Evolutionary conservation across 2,113 vertebrate genomes (phyloP), one percentile per base, ranked within the genome.

Genomic region (Ciconia boyciana): DNA sequence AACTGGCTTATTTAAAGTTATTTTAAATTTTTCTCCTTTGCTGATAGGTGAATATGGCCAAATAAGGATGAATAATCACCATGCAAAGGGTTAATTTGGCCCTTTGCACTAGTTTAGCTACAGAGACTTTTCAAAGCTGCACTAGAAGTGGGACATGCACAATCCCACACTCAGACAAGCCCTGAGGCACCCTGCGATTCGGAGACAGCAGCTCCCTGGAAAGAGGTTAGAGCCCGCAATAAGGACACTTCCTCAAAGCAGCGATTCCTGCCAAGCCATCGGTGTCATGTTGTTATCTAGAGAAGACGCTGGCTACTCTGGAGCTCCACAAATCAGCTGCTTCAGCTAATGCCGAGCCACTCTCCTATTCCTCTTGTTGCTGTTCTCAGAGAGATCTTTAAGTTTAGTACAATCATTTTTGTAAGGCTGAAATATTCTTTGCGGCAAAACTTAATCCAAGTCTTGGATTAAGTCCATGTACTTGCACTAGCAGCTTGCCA

Each of bases 201-300:
- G 64, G 13, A 78, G 41, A n/a, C 41, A 87, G 78, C 13, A 93
- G 70, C 48, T 85, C 81, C 31, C 34, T 57, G 54, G 31, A 46
- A 90, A 69, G 79, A 64, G 39, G 48, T 46, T 49, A 44, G 54
- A n/a, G 41, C 24, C 71, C 24, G 8, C 49, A 74, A 43, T 29
- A 85, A 79, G 34, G 92, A 60, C 61, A 28, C 13, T 21, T 55
- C 32, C 64, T 58, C 68, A 75, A 68, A 64, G 79, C 32, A 83
- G 26, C 8, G 51, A 86, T 36, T 58, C 71, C 34, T 0, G 0
- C 57, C 48, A 49, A 70, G 17, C 36, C 58, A 28, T 31, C 0
- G 0, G 31, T 34, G 26, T 52, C 44, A 64, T 36, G 11, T 2
- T 55, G 21, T 36, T 49, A 28, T 11, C 58, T 74, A 39, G 64